A percentile compares a stretch with the other conserved stretches of the same genome.
These are phyloP conservation scores for Electrona antarctica DNA, from an alignment of 2,113 vertebrate genomes.

Conservation along the genomic window DNA sequence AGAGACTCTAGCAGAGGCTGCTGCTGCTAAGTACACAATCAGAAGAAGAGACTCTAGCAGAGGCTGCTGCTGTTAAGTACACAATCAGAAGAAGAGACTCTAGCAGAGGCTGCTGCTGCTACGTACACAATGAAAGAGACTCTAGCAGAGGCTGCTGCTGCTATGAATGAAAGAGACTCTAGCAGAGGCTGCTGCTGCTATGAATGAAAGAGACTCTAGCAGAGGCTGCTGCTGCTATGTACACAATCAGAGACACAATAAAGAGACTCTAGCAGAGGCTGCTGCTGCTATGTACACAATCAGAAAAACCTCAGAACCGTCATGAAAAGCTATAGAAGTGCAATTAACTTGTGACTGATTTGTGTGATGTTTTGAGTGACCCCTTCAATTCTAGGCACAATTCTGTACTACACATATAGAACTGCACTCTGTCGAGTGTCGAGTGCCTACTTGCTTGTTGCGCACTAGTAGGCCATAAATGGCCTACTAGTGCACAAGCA, in stretches of 20 bases:
- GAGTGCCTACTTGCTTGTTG: too few relatives aligned
- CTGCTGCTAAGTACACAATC: conserved; percentile 42
- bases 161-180: conserved; percentile 57
- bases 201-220: conserved; percentile 57
- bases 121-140: conserved; percentile 49
- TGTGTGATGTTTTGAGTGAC: conserved; percentile 28
- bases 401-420: too few relatives aligned
- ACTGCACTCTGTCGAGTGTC: too few relatives aligned
- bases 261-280: too few relatives aligned
- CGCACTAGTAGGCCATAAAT: too few relatives aligned
- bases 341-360: conserved; percentile 41
- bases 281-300: conserved; percentile 40
- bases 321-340: conserved; percentile 26
- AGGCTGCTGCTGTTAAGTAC: conserved; percentile 22
- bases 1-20: too few relatives aligned
- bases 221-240: conserved; percentile 38
- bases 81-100: conserved; percentile 54
- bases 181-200: conserved; percentile 42
- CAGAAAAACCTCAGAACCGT: conserved; percentile 45
- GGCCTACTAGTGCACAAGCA: too few relatives aligned
- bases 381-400: background rate
- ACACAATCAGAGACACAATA: too few relatives aligned
- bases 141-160: conserved; percentile 36
- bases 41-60: too few relatives aligned
- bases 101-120: too few relatives aligned